Evolutionary conservation across 2,113 vertebrate genomes (phyloP).

Genomic region (Gorsachius goisagi): DNA sequence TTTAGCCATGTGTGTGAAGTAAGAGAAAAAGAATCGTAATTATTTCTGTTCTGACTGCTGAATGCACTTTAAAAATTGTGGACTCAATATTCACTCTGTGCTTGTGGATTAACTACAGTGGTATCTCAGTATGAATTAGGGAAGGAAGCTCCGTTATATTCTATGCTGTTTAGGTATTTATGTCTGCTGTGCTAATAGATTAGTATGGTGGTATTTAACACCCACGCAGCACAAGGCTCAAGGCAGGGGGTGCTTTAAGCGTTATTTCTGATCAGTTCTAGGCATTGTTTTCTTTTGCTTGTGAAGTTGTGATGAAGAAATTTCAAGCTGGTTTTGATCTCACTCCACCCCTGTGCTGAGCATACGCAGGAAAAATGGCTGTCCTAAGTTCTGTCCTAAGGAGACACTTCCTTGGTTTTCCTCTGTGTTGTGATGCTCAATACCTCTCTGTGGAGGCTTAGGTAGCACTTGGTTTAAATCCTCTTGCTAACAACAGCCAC

Average conservation of each 20-base stretch:
- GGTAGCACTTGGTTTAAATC: neutral
- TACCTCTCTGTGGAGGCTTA: neutral
- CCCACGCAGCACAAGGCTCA: neutral
- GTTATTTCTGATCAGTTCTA: neutral
- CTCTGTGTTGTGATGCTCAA: neutral
- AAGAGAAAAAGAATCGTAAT: neutral
- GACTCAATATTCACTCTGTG: neutral
- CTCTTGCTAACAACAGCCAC: neutral
- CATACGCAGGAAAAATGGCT: neutral
- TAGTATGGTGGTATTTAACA: neutral
- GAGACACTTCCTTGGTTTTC: neutral
- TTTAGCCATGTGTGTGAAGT: neutral
- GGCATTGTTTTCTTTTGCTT: neutral
- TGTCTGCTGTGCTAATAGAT: neutral
- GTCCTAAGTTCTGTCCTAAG: neutral
- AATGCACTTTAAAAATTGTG: neutral
- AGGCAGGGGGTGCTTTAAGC: neutral
- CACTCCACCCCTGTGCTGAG: neutral
- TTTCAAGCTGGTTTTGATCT: neutral
- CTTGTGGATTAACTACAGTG: neutral
- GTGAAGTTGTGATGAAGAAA: neutral
- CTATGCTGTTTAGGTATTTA: neutral
- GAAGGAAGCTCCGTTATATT: neutral
- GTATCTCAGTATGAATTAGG: neutral
- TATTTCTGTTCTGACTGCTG: neutral